Conservation (phyloP, 1,140 invertebrate species). For the Drosophila ficusphila region DNA sequence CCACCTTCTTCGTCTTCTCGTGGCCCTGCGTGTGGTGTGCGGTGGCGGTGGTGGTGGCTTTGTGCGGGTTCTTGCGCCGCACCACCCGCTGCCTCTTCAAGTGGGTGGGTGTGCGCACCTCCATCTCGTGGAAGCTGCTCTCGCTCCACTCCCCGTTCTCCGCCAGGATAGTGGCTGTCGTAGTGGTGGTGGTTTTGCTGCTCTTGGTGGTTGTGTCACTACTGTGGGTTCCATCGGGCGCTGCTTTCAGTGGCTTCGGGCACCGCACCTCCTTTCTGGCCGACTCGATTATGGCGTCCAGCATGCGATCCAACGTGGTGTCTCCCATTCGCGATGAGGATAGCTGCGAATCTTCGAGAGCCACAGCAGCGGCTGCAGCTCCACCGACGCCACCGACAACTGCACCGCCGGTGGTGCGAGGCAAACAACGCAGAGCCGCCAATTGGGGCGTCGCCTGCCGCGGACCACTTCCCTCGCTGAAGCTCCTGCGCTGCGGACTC, state of each 20-base stretch:
- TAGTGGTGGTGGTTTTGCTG: not conserved
- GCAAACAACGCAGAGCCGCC: conserved; percentile 60
- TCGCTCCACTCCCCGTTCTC: conserved; percentile 65
- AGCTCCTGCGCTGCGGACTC: conserved; percentile 69
- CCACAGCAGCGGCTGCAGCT: no score
- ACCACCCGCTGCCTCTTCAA: conserved; percentile 81
- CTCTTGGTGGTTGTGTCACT: not conserved
- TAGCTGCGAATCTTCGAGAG: conserved; percentile 69
- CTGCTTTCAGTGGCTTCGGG: conserved; percentile 23
- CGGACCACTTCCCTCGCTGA: conserved; percentile 68
- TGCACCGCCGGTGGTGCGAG: conserved; percentile 7
- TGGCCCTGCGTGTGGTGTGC: not conserved
- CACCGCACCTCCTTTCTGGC: conserved; percentile 74
- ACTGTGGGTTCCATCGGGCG: not conserved
- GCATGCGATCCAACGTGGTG: conserved; percentile 80
- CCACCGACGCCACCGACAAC: not conserved
- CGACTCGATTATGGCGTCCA: conserved; percentile 82
- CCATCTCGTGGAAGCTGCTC: conserved; percentile 79
- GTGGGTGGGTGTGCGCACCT: conserved; percentile 79
- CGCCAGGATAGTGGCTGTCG: not conserved
- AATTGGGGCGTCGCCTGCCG: conserved; percentile 66
- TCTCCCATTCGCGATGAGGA: conserved; percentile 82
- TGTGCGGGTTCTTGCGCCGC: conserved; percentile 75
- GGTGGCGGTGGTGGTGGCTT: conserved; percentile 11
- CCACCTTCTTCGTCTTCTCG: not conserved